Percentiles rank a stretch among this genome's conserved stretches.
phyloP scores from a whole-genome alignment of 1,140 invertebrate species.

The Drusus annulatus region DNA sequence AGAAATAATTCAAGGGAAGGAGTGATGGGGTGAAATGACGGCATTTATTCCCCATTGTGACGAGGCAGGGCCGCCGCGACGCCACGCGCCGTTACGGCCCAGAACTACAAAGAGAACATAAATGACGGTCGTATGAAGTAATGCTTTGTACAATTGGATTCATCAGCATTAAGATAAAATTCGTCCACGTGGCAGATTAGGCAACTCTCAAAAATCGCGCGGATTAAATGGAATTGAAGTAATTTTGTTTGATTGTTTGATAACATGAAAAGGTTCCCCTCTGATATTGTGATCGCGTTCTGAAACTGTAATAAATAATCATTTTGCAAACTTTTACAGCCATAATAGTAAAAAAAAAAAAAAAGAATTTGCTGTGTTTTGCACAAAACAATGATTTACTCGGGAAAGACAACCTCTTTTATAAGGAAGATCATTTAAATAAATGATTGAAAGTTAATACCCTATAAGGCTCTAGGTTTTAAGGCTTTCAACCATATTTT shows the following conservation, averaged over 20 bases:
- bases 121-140: conserved; percentile 54
- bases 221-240: conserved; percentile 39
- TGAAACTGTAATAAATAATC: background rate
- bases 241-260: conserved; percentile 32
- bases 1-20: conserved; percentile 37
- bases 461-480: too few relatives aligned
- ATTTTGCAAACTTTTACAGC: too few relatives aligned
- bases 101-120: conserved; percentile 48
- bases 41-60: conserved; percentile 55
- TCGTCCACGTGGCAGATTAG: conserved; percentile 32
- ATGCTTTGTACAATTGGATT: conserved; percentile 51
- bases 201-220: conserved; percentile 30
- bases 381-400: too few relatives aligned
- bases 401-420: too few relatives aligned
- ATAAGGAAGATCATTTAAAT: too few relatives aligned
- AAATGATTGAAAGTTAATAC: too few relatives aligned
- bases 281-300: conserved; percentile 1
- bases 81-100: conserved; percentile 42
- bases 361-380: too few relatives aligned
- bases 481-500: too few relatives aligned
- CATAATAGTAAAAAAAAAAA: too few relatives aligned
- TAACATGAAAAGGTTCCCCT: conserved; percentile 27
- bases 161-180: conserved; percentile 48
- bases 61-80: conserved; percentile 25
- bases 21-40: conserved; percentile 51